Evolutionary conservation across 2,113 vertebrate species (phyloP), one percentile per base, ranked within the genome.

Genomic region (Syngnathus typhle): DNA sequence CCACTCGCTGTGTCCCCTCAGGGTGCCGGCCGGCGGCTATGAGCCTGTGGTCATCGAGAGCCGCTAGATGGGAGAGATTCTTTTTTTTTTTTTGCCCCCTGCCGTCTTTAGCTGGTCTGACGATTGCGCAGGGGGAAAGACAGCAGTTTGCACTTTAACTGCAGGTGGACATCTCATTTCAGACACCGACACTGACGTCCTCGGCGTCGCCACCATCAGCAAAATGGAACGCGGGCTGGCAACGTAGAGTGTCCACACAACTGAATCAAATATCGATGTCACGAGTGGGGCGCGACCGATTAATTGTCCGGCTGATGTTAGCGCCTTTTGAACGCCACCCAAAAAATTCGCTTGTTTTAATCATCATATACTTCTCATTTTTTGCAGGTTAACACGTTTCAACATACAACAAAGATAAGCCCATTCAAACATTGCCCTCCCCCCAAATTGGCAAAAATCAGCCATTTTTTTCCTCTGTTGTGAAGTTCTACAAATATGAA

Each of bases 1-100:
- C 39, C 8, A 21, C 7, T 43, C 21, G 16, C 6, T 9, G 41
- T 43, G 39, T 43, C 10, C n/a, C 19, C 21, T 61, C 91, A 98
- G 96, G 90, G 93, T 95, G 78, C 93, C 95, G 54, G 95, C 96
- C 36, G 95, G 95, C 73, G 93, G 95, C 68, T 98, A 93, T 2
- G 96, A 98, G 87, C 96, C 96, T 0, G 96, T 98, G 27, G 94
- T 98, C 87, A 98, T 98, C 0, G 96, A 96, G 90, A 97, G 92
- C 90, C 96, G 94, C 74, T 98, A 91, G 93, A 43, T 15, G 41
- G 60, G 51, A 21, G 64, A 32, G 54, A 52, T 43, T 43, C 11
- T 43, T 43, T 43, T 43, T 43, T 3, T 12, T 32, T 55, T 37
- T 12, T n/a, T 2, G 55, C 4, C 63, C 69, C 75, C 54, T 69